Evolutionary conservation across 2,113 vertebrate species (phyloP).

Genomic region (Riparia riparia): DNA sequence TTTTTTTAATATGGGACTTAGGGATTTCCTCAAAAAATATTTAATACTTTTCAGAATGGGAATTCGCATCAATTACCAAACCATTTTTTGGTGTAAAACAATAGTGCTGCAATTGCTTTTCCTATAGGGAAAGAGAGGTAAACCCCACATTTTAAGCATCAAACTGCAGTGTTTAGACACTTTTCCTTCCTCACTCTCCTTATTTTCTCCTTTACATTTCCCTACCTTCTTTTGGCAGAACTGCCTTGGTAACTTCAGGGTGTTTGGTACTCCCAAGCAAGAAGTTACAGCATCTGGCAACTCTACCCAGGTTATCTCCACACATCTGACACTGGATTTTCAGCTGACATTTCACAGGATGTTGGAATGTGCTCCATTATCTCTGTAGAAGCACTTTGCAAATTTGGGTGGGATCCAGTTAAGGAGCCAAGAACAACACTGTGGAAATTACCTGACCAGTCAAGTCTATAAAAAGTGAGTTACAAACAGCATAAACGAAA

Average conservation of each 20-base stretch:
- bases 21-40: not conserved
- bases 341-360: constrained; percentile 14
- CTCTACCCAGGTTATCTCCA: not conserved
- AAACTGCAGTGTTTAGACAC: too few species aligned
- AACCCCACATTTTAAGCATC: not conserved
- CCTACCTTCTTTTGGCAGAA: not conserved
- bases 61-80: not conserved
- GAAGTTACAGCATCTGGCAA: not conserved
- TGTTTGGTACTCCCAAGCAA: not conserved
- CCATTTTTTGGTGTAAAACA: not conserved
- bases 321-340: not conserved
- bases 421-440: constrained; percentile 27
- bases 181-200: not conserved
- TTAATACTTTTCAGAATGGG: not conserved
- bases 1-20: not conserved
- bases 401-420: not conserved
- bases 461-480: constrained; percentile 21
- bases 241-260: not conserved
- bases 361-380: constrained; percentile 20
- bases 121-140: not conserved
- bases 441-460: constrained; percentile 49
- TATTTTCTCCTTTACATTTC: not conserved
- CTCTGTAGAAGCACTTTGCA: not conserved
- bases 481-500: not conserved
- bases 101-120: not conserved